phyloP scores from a whole-genome alignment of 2,113 vertebrate species.

The Zosterops borbonicus region DNA sequence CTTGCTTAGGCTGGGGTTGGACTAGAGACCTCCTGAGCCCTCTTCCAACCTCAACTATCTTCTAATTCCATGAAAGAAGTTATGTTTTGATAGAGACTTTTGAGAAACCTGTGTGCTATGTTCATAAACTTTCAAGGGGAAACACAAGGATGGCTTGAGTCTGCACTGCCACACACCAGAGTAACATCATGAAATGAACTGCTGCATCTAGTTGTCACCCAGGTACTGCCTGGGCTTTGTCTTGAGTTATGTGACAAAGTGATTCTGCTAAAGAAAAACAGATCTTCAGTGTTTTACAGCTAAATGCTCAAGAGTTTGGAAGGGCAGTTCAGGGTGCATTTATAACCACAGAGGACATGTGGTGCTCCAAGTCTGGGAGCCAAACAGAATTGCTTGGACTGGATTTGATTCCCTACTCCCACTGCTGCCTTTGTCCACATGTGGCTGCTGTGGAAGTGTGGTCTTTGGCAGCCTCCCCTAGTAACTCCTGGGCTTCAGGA shows the following conservation, averaged over 20 bases:
- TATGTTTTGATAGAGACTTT: not conserved
- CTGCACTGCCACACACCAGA: not conserved
- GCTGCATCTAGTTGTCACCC: not conserved
- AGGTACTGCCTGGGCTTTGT: not conserved
- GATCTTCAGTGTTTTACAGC: not conserved
- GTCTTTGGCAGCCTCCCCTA: not conserved
- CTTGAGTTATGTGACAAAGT: not conserved
- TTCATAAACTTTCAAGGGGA: not conserved
- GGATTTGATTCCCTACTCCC: not conserved
- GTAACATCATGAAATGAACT: not conserved
- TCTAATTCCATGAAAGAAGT: not conserved
- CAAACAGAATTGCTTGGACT: not conserved
- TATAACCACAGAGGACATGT: not conserved
- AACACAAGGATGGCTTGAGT: not conserved
- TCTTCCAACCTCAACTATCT: not conserved
- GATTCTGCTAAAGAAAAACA: not conserved
- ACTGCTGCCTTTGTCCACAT: not conserved
- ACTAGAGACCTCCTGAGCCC: not conserved
- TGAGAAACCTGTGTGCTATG: not conserved
- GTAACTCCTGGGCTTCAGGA: not conserved
- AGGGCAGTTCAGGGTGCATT: not conserved
- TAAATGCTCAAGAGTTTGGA: not conserved
- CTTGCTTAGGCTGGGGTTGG: not conserved
- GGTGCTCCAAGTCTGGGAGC: fast-evolving
- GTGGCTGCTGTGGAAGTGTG: not conserved